Base-by-base conservation (phyloP, 2,888 invertebrate genomes). In the Noctua janthe region DNA sequence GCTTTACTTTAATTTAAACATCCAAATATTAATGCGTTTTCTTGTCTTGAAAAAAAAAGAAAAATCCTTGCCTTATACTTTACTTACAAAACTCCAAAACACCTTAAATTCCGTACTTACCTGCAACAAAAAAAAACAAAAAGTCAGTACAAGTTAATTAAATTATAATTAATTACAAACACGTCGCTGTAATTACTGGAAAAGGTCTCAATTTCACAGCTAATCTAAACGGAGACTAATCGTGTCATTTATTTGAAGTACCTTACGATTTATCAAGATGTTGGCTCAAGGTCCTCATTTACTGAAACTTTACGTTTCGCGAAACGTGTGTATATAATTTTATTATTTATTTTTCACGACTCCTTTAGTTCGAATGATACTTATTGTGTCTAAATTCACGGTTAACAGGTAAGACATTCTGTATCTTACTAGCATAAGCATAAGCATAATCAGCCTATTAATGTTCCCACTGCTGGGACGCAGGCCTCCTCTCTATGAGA, bases 101-200 rank as follows among this genome's bases (percentile, higher is more conserved):
- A 35, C 66, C 39, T 71, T 17, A 35, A 70, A 69, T 43, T 70
- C 69, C 71, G 82, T 85, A 86, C 86, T 86, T 86, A 86, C 86
- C 86, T 86, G 86, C 0, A 86, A 87, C 70, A 85, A 82, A 78
- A 81, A 78, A 11, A 0, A 71, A 70, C 15, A 75, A 54, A 67
- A 15, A 70, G 7, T 70, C 5, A 71, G 54, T 47, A 74, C 69
- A 73, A 59, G 29, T 81, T 67, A 51, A 83, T 74, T 66, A 17
- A 86, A 73, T 67, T 49, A 51, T 20, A 71, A 79, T 79, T 73
- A 75, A 83, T 86, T 71, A 66, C 20, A 29, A 49, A 74, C 80
- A 80, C 17, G 35, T 4, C 49, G 56, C n/a, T 17, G 59, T 10
- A 81, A 83, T 72, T 69, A 49, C 10, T 1, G 29, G 23, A 62